Evolutionary conservation across 2,888 invertebrate species (phyloP).

Genomic region (Frankliniella intonsa): DNA sequence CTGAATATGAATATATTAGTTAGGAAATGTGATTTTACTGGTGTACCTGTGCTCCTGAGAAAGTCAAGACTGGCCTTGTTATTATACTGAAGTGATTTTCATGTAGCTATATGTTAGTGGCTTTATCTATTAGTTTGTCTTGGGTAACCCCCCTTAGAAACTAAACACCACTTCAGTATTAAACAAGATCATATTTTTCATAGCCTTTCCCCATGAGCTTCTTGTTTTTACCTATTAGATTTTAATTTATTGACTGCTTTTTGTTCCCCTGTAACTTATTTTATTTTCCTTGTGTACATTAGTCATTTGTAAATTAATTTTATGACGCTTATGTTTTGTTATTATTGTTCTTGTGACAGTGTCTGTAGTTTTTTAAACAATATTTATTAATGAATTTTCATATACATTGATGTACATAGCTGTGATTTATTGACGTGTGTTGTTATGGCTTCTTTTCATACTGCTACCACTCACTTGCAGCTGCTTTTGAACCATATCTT

Average conservation of each 20-base stretch:
- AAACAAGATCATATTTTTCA: slow-evolving; percentile 4
- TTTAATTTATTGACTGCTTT: slow-evolving; percentile 19
- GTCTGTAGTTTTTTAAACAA: not conserved
- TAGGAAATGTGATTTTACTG: slow-evolving; percentile 17
- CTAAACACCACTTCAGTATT: not conserved
- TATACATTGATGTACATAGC: not conserved
- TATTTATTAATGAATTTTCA: not conserved
- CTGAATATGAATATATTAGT: slow-evolving; percentile 18
- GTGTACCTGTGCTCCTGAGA: slow-evolving; percentile 17
- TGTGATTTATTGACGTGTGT: slow-evolving; percentile 1
- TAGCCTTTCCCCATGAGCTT: not conserved
- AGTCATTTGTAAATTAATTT: not conserved
- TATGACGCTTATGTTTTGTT: not conserved
- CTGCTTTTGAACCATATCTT: slow-evolving; percentile 5
- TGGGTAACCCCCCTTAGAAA: not conserved
- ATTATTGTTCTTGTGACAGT: slow-evolving; percentile 3
- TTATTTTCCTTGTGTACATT: not conserved
- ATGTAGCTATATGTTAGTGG: not conserved
- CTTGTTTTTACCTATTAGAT: slow-evolving; percentile 16
- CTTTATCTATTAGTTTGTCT: too few relatives aligned
- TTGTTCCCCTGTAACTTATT: slow-evolving; percentile 9
- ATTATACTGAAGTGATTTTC: slow-evolving; percentile 3
- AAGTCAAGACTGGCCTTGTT: slow-evolving; percentile 17
- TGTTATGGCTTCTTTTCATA: not conserved
- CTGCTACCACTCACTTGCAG: slow-evolving; percentile 4